Base-by-base conservation (phyloP, 1,140 invertebrate species). In the Leptopilina clavipes region DNA sequence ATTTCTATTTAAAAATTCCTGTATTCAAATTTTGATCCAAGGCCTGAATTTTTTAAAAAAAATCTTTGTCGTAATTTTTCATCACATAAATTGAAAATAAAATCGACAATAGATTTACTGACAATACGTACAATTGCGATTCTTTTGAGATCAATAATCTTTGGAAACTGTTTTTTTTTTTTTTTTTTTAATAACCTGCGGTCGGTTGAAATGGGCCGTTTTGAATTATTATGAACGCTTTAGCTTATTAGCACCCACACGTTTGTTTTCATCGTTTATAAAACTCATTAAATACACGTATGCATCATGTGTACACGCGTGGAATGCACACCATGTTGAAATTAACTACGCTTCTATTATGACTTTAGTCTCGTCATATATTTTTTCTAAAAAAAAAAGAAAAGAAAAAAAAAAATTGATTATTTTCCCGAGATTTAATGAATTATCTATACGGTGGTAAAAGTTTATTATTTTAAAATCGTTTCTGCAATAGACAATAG, bases 171-270 rank as follows among this genome's bases (percentile, higher is more conserved):
- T n/a, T n/a, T n/a, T 18, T 14, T 11, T 12, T 65, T 1, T 22
- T 59, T 31, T 65, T 65, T 65, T 12, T 40, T 40, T 40, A 7
- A 40, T 40, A 65, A 31, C 1, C 7, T 31, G 56, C 11, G 54
- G 22, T 65, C 31, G 7, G 6, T 12, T 22, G 0, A 12, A 59
- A 31, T 59, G 8, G 52, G 52, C 19, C 52, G 8, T 65, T 65
- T n/a, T 11, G 12, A 11, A 65, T 25, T 65, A 65, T 65, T 37
- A 14, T 25, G 14, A 65, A 65, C 22, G 25, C 25, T n/a, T 31
- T 65, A 65, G 59, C 14, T 52, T 65, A 37, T 17, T 65, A 65
- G 11, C 25, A 31, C 59, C 25, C 11, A 65, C 59, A 31, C 59
- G 18, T 12, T 12, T 31, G 5, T 65, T 65, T 65, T n/a, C 25